Evolutionary conservation across 1,140 invertebrate species (phyloP), one percentile per base, ranked within the genome.

Genomic region (Phortica variegata): DNA sequence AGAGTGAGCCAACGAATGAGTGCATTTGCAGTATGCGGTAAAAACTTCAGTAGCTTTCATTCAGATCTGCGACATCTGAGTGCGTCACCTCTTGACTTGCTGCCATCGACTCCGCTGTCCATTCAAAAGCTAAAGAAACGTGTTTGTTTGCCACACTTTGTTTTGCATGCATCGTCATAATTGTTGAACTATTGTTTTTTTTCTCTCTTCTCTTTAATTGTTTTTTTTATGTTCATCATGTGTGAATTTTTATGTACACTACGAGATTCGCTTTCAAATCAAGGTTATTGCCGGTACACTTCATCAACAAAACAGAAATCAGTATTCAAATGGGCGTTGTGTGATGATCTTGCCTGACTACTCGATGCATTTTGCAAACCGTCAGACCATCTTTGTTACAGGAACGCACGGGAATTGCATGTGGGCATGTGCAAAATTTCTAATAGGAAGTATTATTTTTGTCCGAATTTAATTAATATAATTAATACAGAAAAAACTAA

Each of bases 381-480:
- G 46, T 49, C 44, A 50, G 38, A 52, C 33, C 20, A 46, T 29
- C 46, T 13, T 40, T 19, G 51, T 61, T 57, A 60, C 52, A 61
- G 53, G 56, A 38, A 44, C n/a, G n/a, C n/a, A n/a, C n/a, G 33
- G 42, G 13, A 36, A 21, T 20, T 48, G 38, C 40, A 32, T 23
- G 15, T 12, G 40, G 56, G 44, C 55, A 58, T 58, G 39, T 29
- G 60, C 44, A 65, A 54, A 60, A 68, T 68, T 63, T 52, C 50
- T 42, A 49, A 33, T 49, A 63, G 63, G 63, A 68, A 68, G 69
- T 58, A 46, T 47, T 52, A 40, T 48, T 38, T 29, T 34, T 59
- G 52, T 47, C 60, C 59, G 43, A 57, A 29, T 34, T 6, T 66
- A 68, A 68, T 66, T 66, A 55, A 66, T 58, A 63, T 68, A 69